These are phyloP conservation scores for Conus canariensis DNA, from an alignment of 2,888 invertebrate genomes.

Conservation along the genomic window DNA sequence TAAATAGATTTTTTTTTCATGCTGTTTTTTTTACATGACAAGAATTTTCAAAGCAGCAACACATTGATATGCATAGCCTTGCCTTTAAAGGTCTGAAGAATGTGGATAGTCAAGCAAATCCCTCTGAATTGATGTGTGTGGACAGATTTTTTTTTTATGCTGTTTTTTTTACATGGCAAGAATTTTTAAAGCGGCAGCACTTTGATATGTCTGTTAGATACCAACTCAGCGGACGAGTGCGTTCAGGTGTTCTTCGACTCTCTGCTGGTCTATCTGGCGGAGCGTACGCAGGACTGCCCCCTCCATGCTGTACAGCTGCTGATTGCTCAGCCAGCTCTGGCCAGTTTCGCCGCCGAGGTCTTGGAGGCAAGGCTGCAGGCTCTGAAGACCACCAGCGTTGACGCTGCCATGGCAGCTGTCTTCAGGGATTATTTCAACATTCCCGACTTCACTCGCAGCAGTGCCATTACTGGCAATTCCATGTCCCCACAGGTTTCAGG, in stretches of 20 bases:
- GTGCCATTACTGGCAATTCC: not conserved
- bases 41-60: too few relatives aligned
- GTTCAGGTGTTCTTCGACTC: slow-evolving; percentile 48
- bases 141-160: too few relatives aligned
- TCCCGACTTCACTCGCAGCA: slow-evolving; percentile 29
- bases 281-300: slow-evolving; percentile 23
- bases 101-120: too few relatives aligned
- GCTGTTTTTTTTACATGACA: too few relatives aligned
- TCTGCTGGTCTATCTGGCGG: slow-evolving; percentile 46
- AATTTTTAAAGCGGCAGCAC: too few relatives aligned
- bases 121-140: too few relatives aligned
- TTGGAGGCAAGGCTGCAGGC: slow-evolving; percentile 37
- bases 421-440: slow-evolving; percentile 40
- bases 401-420: slow-evolving; percentile 9
- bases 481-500: not conserved
- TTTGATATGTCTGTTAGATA: slow-evolving; percentile 22
- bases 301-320: slow-evolving; percentile 43
- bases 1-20: too few relatives aligned
- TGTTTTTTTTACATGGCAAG: too few relatives aligned
- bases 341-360: slow-evolving; percentile 45
- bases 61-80: too few relatives aligned
- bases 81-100: too few relatives aligned
- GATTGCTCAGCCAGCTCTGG: slow-evolving; percentile 29
- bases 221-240: slow-evolving; percentile 36
- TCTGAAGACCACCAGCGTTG: not conserved